phyloP scores from a whole-genome alignment of 2,888 invertebrate genomes.

The Eristalis tenax region DNA sequence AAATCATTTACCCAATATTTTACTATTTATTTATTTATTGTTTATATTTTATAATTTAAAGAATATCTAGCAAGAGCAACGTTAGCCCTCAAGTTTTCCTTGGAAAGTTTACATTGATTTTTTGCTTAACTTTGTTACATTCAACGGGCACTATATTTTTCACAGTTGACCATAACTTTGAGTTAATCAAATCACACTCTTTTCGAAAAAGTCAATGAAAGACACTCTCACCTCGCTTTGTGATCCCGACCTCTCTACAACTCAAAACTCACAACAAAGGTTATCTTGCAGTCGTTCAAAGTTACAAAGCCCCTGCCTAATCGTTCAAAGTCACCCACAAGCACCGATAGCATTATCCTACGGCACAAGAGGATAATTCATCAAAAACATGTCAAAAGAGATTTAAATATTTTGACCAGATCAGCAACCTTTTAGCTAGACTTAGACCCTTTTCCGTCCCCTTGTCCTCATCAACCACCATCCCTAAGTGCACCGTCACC shows the following conservation, averaged over 20 bases:
- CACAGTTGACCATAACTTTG: no score
- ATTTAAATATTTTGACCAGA: constrained; percentile 53
- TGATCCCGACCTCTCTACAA: neutral
- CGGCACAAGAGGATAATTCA: constrained; percentile 1
- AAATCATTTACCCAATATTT: no score
- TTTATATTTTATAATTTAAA: no score
- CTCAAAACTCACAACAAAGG: neutral
- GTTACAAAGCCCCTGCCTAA: neutral
- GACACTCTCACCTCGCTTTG: no score
- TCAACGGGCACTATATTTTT: no score
- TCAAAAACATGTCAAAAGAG: constrained; percentile 39
- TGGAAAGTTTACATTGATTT: no score
- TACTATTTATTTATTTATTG: no score
- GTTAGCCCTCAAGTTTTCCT: no score
- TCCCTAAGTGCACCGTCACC: constrained; percentile 35
- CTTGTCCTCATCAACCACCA: neutral
- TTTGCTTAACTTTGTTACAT: no score
- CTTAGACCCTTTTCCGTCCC: neutral
- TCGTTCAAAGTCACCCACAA: neutral
- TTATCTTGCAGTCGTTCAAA: neutral
- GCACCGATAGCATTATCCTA: neutral
- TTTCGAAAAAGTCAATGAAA: no score
- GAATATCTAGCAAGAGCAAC: no score
- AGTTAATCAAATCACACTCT: no score
- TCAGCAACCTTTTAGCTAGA: constrained; percentile 43